A percentile compares a stretch with the other conserved stretches of the same genome.
phyloP scores from a whole-genome alignment of 2,797 vertebrate genomes.

The Crenuchus spilurus region DNA sequence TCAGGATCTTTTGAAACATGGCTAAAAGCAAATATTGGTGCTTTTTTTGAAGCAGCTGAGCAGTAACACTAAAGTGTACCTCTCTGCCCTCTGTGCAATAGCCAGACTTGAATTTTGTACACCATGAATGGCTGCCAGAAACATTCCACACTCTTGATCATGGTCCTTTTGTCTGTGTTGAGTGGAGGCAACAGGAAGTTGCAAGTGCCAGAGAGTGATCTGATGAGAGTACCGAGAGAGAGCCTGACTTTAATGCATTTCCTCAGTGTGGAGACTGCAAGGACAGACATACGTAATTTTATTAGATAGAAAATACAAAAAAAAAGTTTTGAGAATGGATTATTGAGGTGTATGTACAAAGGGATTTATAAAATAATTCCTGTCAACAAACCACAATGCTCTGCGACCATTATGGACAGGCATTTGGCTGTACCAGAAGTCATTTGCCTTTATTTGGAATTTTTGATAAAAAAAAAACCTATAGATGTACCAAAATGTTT shows the following conservation, averaged over 20 bases:
- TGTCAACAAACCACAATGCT: constrained; percentile 48
- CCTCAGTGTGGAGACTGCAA: constrained; percentile 51
- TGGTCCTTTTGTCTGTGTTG: background rate
- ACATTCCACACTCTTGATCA: constrained; percentile 21
- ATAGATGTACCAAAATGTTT: too few species aligned
- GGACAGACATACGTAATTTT: constrained; percentile 29
- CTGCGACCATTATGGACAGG: constrained; percentile 58
- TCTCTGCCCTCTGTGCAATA: background rate
- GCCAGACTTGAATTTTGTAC: constrained; percentile 1
- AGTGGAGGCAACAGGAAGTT: constrained; percentile 6
- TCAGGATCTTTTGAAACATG: background rate
- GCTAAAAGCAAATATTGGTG: background rate
- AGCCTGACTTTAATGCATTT: constrained; percentile 35
- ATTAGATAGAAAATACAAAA: background rate
- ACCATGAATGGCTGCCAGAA: constrained; percentile 1
- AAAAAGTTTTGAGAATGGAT: constrained; percentile 18
- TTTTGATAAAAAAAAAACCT: too few species aligned
- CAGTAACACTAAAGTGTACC: background rate
- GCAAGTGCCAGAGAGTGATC: constrained; percentile 13
- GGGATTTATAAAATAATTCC: constrained; percentile 33
- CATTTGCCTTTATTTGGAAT: constrained; percentile 16
- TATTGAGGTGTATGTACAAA: constrained; percentile 18
- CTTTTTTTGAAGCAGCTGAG: background rate
- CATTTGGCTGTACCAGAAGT: constrained; percentile 55
- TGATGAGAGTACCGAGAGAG: background rate